Base-by-base conservation (phyloP, 2,888 invertebrate species). In the Oxycera nigricornis region DNA sequence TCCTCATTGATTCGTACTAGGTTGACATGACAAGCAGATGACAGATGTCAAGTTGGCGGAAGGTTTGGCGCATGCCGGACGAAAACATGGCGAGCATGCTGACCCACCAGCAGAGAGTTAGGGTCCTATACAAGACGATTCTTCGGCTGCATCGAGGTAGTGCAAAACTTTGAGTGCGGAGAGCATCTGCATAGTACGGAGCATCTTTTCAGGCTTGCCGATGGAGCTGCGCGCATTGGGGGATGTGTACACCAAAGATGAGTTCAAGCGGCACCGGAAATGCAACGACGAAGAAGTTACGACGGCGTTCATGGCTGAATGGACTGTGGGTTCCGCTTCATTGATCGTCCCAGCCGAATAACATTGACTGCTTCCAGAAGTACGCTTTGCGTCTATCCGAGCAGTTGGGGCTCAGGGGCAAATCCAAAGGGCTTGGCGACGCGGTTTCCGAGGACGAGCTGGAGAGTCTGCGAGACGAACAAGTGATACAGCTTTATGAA, bases 401-500 rank as follows among this genome's bases (percentile, higher is more conserved):
- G 79, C 95, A 95, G 83, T 85, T 94, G 76, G 91, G 91, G 72
- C 85, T 91, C 4, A 86, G 88, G 20, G 90, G 90, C 6, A 89
- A 90, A 75, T 88, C 88, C 46, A 86, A 86, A 11, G 84, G 85
- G 61, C 81, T 95, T 14, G 96, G 96, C 0, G 85, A 86, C 76
- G 83, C 88, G 76, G 82, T 96, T 26, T 87, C 90, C 14, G 85
- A 88, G 0, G 83, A 88, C 41, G 85, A 91, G 24, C 83, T 96
- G 31, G 89, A 94, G 62, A 87, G 90, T 80, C 90, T 96, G 83
- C 89, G 88, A 59, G 92, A 93, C 79, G 94, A 95, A 78, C 96
- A 96, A 83, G 84, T 95, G n/a, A 87, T 90, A 20, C 96, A 96
- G 82, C 85, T 96, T 7, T 93, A 94, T 82, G 95, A 95, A 82